phyloP scores from a whole-genome alignment of 2,797 vertebrate species.

The Protonibea diacanthus region DNA sequence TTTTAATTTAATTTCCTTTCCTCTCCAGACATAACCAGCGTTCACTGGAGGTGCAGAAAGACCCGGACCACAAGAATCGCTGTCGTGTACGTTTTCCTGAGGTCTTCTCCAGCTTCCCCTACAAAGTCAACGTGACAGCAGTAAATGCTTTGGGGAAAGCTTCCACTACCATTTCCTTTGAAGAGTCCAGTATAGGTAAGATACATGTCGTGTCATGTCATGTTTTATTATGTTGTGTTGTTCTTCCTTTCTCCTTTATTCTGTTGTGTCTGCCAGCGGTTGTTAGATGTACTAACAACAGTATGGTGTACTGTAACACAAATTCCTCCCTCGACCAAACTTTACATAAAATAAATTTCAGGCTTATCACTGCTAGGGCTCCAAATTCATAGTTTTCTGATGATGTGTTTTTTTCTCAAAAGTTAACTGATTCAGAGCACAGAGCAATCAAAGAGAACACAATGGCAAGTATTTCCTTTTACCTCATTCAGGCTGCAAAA shows the following conservation, averaged over 20 bases:
- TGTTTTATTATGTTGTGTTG: not conserved
- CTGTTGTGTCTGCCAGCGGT: not conserved
- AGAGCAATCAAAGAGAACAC: conserved; percentile 8
- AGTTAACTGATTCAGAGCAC: conserved; percentile 19
- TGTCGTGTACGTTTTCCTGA: conserved; percentile 94
- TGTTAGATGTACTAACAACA: not conserved
- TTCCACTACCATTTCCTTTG: conserved; percentile 87
- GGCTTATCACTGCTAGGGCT: not conserved
- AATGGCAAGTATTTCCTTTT: not conserved
- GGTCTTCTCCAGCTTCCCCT: conserved; percentile 94
- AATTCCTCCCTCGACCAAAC: not conserved
- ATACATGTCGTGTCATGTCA: not conserved
- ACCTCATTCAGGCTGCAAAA: conserved; percentile 1
- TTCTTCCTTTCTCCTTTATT: not conserved
- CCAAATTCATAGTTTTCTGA: not conserved
- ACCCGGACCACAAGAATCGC: conserved; percentile 92
- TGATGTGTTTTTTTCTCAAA: conserved; percentile 33
- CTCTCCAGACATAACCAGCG: conserved; percentile 90
- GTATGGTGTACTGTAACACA: not conserved
- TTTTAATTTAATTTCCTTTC: not conserved
- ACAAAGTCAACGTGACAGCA: conserved; percentile 94
- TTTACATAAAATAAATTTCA: conserved; percentile 16
- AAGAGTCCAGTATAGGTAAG: conserved; percentile 95
- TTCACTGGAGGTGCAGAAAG: conserved; percentile 91
- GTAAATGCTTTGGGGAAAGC: conserved; percentile 92